Evolutionary conservation across 2,797 vertebrate genomes (phyloP).

Genomic region (Danionella dracula): DNA sequence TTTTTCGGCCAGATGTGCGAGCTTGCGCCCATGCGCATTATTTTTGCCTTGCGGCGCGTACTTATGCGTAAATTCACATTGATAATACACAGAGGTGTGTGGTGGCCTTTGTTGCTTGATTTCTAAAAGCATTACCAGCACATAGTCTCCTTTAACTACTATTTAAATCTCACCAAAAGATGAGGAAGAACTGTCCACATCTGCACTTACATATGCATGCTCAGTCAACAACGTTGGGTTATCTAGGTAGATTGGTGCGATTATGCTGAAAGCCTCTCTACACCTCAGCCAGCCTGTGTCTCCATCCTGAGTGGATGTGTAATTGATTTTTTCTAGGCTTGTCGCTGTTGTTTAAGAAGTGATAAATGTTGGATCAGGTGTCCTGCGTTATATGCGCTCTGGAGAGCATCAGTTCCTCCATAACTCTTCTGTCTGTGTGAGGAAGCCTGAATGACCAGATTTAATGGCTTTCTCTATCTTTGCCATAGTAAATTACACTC

Average conservation of each 20-base stretch:
- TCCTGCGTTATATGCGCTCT: constrained; percentile 33
- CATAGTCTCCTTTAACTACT: too few species aligned
- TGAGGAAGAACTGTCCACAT: too few species aligned
- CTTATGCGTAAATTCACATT: too few species aligned
- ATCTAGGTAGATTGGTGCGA: constrained; percentile 7
- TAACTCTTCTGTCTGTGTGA: constrained; percentile 37
- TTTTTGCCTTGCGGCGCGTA: too few species aligned
- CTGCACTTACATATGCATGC: background rate
- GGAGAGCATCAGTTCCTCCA: constrained; percentile 31
- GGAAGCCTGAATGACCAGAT: constrained; percentile 31
- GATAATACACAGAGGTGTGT: too few species aligned
- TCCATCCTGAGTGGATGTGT: constrained; percentile 36
- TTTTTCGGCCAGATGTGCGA: too few species aligned
- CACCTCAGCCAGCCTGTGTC: constrained; percentile 1
- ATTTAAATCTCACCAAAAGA: too few species aligned
- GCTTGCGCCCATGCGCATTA: too few species aligned
- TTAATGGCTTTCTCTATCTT: constrained; percentile 44
- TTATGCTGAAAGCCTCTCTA: constrained; percentile 19
- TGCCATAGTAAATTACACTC: constrained; percentile 39
- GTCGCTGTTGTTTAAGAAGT: constrained; percentile 42
- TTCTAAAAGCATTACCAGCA: too few species aligned
- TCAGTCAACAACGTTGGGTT: constrained; percentile 3
- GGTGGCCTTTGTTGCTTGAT: too few species aligned
- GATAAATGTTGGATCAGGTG: constrained; percentile 43
- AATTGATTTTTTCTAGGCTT: constrained; percentile 41